A percentile compares a stretch with the other conserved stretches of the same genome.
These are phyloP conservation scores for Drosophila subsilvestris DNA, from an alignment of 2,888 invertebrate species.

Conservation along the genomic window DNA sequence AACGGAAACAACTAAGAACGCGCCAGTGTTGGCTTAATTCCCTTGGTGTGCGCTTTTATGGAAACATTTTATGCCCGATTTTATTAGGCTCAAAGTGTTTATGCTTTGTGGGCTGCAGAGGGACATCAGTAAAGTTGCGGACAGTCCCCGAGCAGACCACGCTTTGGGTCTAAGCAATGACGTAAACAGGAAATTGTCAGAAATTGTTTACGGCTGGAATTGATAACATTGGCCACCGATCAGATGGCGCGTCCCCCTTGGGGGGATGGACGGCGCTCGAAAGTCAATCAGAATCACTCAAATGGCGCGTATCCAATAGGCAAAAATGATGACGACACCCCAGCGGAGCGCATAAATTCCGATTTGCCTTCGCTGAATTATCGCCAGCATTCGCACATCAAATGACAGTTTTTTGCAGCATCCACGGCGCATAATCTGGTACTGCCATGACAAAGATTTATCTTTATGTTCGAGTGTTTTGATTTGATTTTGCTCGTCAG, in stretches of 20 bases:
- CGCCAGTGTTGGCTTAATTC: conserved; percentile 66
- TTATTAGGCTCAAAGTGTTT: conserved; percentile 47
- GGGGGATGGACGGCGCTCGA: conserved; percentile 19
- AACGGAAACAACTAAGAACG: conserved; percentile 61
- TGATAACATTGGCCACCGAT: conserved; percentile 62
- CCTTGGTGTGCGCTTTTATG: conserved; percentile 52
- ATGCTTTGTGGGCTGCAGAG: conserved; percentile 29
- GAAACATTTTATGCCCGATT: conserved; percentile 42
- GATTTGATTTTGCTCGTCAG: conserved; percentile 65
- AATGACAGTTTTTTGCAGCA: conserved; percentile 70
- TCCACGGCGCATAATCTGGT: conserved; percentile 55
- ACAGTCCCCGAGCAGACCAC: conserved; percentile 29
- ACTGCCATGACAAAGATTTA: conserved; percentile 57
- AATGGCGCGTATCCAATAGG: conserved; percentile 53
- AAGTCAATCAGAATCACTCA: conserved; percentile 66
- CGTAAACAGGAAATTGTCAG: conserved; percentile 56
- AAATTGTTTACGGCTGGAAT: conserved; percentile 67
- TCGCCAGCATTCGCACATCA: conserved; percentile 43
- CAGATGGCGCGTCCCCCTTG: conserved; percentile 1
- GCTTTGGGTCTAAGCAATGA: conserved; percentile 26
- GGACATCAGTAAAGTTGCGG: conserved; percentile 50
- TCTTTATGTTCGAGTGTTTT: conserved; percentile 61
- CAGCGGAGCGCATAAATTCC: conserved; percentile 64
- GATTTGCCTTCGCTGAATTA: conserved; percentile 41
- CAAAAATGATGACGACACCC: conserved; percentile 60